Evolutionary conservation across 2,113 vertebrate genomes (phyloP), one percentile per base, ranked within the genome.

Genomic region (Lonchura striata): DNA sequence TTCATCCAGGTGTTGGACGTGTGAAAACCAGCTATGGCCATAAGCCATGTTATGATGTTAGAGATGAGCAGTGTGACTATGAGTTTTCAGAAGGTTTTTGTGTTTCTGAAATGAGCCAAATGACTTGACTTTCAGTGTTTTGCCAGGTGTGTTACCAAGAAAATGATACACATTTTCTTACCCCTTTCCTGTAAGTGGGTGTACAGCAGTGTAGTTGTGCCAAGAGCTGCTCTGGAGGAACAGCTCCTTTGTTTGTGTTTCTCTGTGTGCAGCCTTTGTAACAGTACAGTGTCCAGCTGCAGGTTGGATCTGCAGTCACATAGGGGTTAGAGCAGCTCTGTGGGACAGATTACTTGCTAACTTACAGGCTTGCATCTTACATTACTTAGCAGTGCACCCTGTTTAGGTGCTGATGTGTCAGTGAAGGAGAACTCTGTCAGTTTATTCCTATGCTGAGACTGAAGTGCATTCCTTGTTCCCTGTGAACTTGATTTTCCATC

Each of bases 201-300:
- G 15, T 72, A 35, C 20, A 33, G 78, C 49, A 81, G 42, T 2
- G 2, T 31, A 27, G 33, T 31, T 5, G 3, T 52, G 42, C 68
- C 63, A 24, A 8, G 21, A 66, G 19, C 47, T 71, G 22, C 76
- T 63, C 39, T 78, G 39, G 30, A 70, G 42, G 56, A 65, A 44
- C 0, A 13, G 1, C 35, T 41, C 41, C 41, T 54, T 15, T 2
- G 0, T 49, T 72, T 0, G 0, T 64, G 30, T 21, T 68, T 79
- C 3, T 37, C 11, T 6, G 3, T 20, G 13, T 61, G 41, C 66
- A 88, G 35, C 23, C 16, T 90, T 80, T 21, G 0, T 23, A 47
- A 5, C 33, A 63, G 61, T 20, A 0, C 22, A 53, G 2, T 13
- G 4, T 24, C 31, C 27, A 35, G 0, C 37, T 72, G 41, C 57